Conservation (phyloP, 2,888 invertebrate species). For the Diaperis boleti region DNA sequence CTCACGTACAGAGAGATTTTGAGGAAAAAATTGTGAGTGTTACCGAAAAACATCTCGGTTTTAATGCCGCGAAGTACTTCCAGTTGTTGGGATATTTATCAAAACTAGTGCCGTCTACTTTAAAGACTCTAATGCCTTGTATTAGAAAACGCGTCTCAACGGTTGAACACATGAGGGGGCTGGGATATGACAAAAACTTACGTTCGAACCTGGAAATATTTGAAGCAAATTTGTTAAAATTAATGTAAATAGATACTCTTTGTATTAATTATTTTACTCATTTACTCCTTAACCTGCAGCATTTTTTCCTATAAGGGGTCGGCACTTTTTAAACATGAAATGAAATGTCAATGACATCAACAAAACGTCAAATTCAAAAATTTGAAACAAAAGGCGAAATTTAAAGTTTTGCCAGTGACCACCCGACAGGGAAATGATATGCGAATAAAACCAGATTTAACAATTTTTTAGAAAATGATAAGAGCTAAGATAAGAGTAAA, state of each 20-base stretch:
- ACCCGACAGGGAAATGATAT: no score
- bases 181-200: slow-evolving; percentile 65
- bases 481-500: no score
- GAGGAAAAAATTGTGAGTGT: slow-evolving; percentile 55
- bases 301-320: no score
- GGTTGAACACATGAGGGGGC: slow-evolving; percentile 66
- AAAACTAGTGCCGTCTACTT: slow-evolving; percentile 59
- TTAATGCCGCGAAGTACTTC: slow-evolving; percentile 64
- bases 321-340: no score
- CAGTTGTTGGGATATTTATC: slow-evolving; percentile 61
- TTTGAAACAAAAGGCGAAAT: no score
- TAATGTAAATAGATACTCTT: slow-evolving; percentile 7
- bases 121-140: slow-evolving; percentile 58
- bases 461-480: no score
- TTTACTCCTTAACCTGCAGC: no score
- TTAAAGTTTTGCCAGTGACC: no score
- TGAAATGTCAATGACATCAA: no score
- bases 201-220: slow-evolving; percentile 61
- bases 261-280: background rate
- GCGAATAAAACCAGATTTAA: no score
- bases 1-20: slow-evolving; percentile 55
- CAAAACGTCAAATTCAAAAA: no score
- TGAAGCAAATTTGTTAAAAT: slow-evolving; percentile 42
- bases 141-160: slow-evolving; percentile 62
- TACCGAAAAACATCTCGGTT: slow-evolving; percentile 66